phyloP scores from a whole-genome alignment of 2,113 vertebrate genomes.

The Nannobrachium achirus region DNA sequence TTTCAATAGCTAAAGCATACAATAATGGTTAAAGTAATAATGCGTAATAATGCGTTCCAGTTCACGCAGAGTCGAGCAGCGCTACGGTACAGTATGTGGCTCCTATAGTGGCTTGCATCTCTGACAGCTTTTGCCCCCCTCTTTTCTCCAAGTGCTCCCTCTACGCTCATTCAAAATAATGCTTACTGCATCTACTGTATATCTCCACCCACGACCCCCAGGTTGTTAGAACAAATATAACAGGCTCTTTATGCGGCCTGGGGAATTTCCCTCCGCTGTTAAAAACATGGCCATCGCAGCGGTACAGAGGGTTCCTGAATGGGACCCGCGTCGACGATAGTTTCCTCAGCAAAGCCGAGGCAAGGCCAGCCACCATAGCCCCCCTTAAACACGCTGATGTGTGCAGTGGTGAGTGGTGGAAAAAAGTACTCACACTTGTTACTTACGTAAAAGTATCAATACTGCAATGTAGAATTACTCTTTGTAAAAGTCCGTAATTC shows the following conservation, averaged over 20 bases:
- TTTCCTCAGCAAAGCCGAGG: neutral
- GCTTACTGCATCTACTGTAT: neutral
- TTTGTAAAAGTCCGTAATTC: too few relatives aligned
- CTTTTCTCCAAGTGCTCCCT: neutral
- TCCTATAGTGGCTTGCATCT: neutral
- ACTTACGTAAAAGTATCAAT: too few relatives aligned
- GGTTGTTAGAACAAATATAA: slow-evolving; percentile 16
- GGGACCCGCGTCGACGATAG: neutral
- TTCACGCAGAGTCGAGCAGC: neutral
- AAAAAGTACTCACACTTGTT: too few relatives aligned
- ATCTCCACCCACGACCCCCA: slow-evolving; percentile 5
- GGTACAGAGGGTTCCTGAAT: neutral
- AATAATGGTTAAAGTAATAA: too few relatives aligned
- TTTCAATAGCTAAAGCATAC: too few relatives aligned
- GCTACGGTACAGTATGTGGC: too few relatives aligned
- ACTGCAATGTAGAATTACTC: too few relatives aligned
- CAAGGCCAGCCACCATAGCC: too few relatives aligned
- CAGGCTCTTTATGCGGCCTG: neutral
- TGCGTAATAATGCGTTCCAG: too few relatives aligned
- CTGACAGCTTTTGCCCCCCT: neutral
- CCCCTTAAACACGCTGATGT: neutral
- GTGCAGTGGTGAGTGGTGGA: too few relatives aligned
- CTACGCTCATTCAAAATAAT: neutral
- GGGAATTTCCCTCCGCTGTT: neutral
- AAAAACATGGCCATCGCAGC: slow-evolving; percentile 16